Percentiles rank a stretch among this genome's conserved stretches.
These are phyloP conservation scores for Andrena chrysosceles DNA, from an alignment of 2,888 invertebrate genomes.

Conservation along the genomic window DNA sequence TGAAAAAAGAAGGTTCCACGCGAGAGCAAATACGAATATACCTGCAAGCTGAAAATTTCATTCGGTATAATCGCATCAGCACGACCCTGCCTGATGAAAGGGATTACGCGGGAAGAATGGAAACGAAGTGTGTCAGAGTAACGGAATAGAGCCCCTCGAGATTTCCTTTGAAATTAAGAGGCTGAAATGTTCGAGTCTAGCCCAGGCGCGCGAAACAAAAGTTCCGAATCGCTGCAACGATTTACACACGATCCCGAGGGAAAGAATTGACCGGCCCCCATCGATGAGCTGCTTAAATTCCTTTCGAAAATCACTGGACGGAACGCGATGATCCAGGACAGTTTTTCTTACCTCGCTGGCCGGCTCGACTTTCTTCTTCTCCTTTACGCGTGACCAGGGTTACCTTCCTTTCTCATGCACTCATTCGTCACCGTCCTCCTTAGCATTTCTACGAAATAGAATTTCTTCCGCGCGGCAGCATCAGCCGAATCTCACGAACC, in stretches of 20 bases:
- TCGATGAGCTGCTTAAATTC: not conserved
- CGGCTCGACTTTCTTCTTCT: slow-evolving; percentile 38
- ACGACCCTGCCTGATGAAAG: not conserved
- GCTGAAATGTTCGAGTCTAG: too few species aligned
- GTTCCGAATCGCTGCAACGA: too few species aligned
- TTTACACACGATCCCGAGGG: too few species aligned
- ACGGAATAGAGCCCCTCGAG: not conserved
- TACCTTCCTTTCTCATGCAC: slow-evolving; percentile 30
- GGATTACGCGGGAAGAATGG: not conserved
- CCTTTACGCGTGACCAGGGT: slow-evolving; percentile 17
- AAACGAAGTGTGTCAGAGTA: not conserved
- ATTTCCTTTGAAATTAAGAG: not conserved
- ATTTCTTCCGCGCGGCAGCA: not conserved
- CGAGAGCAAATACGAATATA: not conserved
- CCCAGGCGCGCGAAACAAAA: too few species aligned
- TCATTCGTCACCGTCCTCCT: slow-evolving; percentile 12
- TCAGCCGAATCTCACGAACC: too few species aligned
- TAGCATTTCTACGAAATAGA: slow-evolving; percentile 22
- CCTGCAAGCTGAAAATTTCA: not conserved
- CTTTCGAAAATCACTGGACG: slow-evolving; percentile 5
- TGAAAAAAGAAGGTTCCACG: not conserved
- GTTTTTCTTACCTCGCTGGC: slow-evolving; percentile 35
- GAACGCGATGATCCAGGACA: slow-evolving; percentile 28
- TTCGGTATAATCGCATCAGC: not conserved
- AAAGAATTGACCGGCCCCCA: too few species aligned